phyloP scores from a whole-genome alignment of 2,888 invertebrate genomes.

The Rhagonycha fulva region DNA sequence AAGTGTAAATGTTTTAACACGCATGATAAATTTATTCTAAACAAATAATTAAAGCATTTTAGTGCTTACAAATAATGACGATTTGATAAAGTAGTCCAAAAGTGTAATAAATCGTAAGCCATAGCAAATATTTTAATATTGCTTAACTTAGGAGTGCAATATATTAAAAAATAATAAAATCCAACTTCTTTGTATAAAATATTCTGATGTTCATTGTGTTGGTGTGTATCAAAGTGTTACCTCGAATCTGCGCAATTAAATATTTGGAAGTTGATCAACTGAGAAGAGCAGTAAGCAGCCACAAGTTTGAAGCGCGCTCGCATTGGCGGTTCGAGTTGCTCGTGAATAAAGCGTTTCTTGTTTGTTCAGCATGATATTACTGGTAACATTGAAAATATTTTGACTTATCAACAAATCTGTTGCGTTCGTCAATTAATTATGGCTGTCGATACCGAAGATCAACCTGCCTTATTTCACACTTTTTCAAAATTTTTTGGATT shows the following conservation, averaged over 20 bases:
- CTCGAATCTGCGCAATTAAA: constrained; percentile 20
- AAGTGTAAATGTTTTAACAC: neutral
- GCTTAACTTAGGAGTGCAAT: neutral
- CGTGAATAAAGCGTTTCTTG: neutral
- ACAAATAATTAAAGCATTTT: neutral
- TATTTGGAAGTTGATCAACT: constrained; percentile 18
- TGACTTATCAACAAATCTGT: neutral
- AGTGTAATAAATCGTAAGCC: neutral
- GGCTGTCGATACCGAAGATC: constrained; percentile 38
- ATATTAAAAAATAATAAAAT: neutral
- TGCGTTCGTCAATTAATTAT: constrained; percentile 10
- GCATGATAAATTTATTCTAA: neutral
- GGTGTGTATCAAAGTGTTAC: neutral
- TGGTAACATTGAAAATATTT: neutral
- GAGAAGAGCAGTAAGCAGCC: constrained; percentile 17
- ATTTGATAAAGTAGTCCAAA: neutral
- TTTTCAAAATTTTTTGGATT: constrained; percentile 45
- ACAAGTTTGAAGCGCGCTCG: neutral
- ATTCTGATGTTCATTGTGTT: neutral
- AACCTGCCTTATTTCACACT: constrained; percentile 43
- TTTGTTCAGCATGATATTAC: neutral
- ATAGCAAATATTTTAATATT: neutral
- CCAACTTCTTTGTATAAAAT: neutral
- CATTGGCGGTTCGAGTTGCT: constrained; percentile 1
- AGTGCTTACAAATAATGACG: neutral